Evolutionary conservation across 2,113 vertebrate species (phyloP).

Genomic region (Plotosus lineatus): DNA sequence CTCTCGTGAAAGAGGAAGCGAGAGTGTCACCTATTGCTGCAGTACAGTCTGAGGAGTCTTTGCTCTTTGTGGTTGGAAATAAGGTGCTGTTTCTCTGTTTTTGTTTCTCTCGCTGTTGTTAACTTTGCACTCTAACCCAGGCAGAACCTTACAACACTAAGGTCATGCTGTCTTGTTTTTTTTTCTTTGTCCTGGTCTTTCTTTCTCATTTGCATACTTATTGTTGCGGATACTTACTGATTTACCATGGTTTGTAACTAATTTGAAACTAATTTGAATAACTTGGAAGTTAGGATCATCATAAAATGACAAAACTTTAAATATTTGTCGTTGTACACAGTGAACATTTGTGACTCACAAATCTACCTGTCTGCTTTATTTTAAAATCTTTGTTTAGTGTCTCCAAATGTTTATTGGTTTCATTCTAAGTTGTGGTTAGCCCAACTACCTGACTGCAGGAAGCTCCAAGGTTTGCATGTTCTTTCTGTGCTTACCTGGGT

Average conservation of each 20-base stretch:
- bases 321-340: neutral
- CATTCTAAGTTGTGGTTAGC: no score
- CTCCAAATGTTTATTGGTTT: neutral
- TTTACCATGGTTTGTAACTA: constrained; percentile 8
- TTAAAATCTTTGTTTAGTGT: neutral
- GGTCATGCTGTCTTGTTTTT: neutral
- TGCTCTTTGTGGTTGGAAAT: constrained; percentile 82
- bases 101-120: neutral
- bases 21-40: constrained; percentile 72
- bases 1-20: constrained; percentile 69
- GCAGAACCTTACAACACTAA: neutral
- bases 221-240: neutral
- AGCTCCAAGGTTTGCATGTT: no score
- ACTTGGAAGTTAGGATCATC: neutral
- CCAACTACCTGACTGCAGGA: no score
- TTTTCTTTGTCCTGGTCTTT: constrained; percentile 10
- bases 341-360: neutral
- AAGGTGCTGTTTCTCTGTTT: constrained; percentile 72
- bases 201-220: neutral
- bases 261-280: constrained; percentile 17
- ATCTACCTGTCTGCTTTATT: neutral
- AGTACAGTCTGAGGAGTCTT: constrained; percentile 64
- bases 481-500: no score
- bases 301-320: neutral
- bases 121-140: neutral